These are phyloP conservation scores for Papilio aristodemus DNA, from an alignment of 1,140 invertebrate species.

Conservation along the genomic window DNA sequence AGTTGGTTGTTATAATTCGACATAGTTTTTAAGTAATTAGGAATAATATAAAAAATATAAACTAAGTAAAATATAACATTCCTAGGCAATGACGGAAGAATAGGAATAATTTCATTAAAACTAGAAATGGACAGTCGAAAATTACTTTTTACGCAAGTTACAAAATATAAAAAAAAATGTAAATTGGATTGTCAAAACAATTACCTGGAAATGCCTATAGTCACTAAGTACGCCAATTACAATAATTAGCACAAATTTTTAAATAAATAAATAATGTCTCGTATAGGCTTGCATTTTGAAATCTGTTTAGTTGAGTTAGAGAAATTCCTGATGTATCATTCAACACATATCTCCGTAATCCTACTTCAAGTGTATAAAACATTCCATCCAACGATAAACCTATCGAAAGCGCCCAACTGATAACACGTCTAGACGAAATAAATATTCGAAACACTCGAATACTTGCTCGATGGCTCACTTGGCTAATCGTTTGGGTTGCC, in stretches of 20 bases:
- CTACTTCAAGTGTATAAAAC: slow-evolving; percentile 71
- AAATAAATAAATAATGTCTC: no score
- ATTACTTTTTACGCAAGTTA: not conserved
- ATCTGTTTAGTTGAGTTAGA: no score
- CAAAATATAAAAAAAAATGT: no score
- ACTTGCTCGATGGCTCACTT: slow-evolving; percentile 75
- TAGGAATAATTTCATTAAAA: not conserved
- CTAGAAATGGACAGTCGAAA: not conserved
- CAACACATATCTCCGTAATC: slow-evolving; percentile 38
- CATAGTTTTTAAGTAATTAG: slow-evolving; percentile 42
- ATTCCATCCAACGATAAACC: slow-evolving; percentile 66
- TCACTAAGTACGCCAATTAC: no score
- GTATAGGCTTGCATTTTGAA: not conserved
- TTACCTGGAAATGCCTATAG: no score
- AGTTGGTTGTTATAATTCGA: slow-evolving; percentile 50
- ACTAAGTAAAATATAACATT: no score
- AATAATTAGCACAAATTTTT: no score
- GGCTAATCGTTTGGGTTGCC: slow-evolving; percentile 71
- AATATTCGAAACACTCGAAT: slow-evolving; percentile 76
- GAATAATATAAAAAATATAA: not conserved
- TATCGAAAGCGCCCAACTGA: slow-evolving; percentile 63
- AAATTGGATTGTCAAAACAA: no score
- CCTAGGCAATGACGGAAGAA: not conserved
- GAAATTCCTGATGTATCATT: slow-evolving; percentile 36
- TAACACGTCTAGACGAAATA: slow-evolving; percentile 76